These are phyloP conservation scores for Hesperophylax magnus DNA, from an alignment of 1,140 invertebrate species.

Conservation along the genomic window DNA sequence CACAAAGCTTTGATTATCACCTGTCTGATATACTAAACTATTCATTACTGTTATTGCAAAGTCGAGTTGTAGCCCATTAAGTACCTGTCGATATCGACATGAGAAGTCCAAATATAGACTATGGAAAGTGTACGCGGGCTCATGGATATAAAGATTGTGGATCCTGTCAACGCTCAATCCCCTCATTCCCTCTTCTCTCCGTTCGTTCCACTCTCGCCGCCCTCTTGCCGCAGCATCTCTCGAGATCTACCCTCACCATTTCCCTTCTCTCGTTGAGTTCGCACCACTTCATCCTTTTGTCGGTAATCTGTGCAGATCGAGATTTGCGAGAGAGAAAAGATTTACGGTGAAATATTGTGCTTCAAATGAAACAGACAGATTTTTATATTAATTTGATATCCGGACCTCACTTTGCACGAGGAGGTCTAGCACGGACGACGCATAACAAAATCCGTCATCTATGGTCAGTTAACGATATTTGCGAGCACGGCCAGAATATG, in stretches of 20 bases:
- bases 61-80: too few relatives aligned
- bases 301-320: conserved; percentile 16
- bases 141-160: not conserved
- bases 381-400: not conserved
- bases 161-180: conserved; percentile 11
- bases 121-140: not conserved
- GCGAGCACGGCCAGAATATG: too few relatives aligned
- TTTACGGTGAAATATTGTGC: not conserved
- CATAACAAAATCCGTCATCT: too few relatives aligned
- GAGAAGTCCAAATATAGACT: not conserved
- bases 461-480: too few relatives aligned
- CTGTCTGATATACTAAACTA: too few relatives aligned
- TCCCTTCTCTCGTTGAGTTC: too few relatives aligned
- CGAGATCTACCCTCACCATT: too few relatives aligned
- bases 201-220: not conserved
- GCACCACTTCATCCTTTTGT: not conserved
- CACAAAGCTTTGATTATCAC: too few relatives aligned
- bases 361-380: not conserved
- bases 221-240: not conserved
- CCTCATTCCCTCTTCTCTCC: not conserved
- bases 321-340: not conserved
- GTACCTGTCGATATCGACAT: too few relatives aligned
- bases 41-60: too few relatives aligned
- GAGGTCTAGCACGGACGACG: too few relatives aligned
- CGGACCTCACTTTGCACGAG: not conserved